Evolutionary conservation across 2,113 vertebrate species (phyloP).

Genomic region (Prolemur simus): DNA sequence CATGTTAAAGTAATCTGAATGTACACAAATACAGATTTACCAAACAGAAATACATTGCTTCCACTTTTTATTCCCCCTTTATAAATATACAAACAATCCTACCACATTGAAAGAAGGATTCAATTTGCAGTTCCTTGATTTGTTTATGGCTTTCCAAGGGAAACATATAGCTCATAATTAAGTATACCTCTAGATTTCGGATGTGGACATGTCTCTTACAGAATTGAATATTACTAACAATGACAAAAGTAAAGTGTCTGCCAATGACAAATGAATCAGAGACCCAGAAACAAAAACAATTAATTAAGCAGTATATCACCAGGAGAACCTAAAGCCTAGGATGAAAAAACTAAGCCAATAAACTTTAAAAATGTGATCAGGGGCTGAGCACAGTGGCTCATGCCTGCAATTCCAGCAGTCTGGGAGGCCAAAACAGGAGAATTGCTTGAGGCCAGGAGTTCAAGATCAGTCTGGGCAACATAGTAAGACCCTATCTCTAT

Average conservation of each 20-base stretch:
- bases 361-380: neutral
- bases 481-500: too few species aligned
- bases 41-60: neutral
- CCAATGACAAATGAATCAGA: constrained; percentile 62
- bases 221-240: neutral
- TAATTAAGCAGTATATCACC: constrained; percentile 41
- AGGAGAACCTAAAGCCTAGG: neutral
- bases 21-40: constrained; percentile 21
- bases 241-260: constrained; percentile 63
- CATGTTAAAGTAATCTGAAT: neutral
- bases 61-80: neutral
- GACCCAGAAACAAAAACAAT: constrained; percentile 54
- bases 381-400: too few species aligned
- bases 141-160: neutral
- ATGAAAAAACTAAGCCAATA: neutral
- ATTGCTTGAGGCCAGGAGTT: too few species aligned
- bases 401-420: too few species aligned
- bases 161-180: neutral
- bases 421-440: too few species aligned
- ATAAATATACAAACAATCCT: neutral
- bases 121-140: neutral
- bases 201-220: neutral
- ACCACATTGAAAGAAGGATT: neutral
- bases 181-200: neutral
- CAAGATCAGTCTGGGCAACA: too few species aligned